Percentiles rank a stretch among this genome's conserved stretches.
phyloP scores from a whole-genome alignment of 2,888 invertebrate genomes.

The Mimas tiliae region DNA sequence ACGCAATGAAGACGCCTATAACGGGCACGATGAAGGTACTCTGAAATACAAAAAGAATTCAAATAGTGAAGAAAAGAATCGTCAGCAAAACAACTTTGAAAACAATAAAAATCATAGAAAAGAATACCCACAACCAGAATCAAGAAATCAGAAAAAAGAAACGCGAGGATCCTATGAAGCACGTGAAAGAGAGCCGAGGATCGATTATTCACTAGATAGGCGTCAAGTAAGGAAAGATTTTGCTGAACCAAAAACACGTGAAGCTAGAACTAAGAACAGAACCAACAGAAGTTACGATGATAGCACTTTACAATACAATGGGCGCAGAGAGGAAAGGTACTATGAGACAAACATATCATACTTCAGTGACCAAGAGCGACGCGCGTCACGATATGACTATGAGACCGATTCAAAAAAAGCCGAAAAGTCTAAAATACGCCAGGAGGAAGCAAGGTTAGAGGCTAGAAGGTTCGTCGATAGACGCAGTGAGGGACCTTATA shows the following conservation, averaged over 20 bases:
- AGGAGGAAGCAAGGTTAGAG: conserved; percentile 78
- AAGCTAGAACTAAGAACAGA: conserved; percentile 61
- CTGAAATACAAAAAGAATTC: conserved; percentile 77
- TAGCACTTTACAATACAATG: conserved; percentile 73
- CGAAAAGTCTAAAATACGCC: conserved; percentile 78
- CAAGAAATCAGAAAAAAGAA: conserved; percentile 70
- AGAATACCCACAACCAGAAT: conserved; percentile 74
- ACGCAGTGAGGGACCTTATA: conserved; percentile 74
- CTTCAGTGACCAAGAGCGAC: conserved; percentile 75
- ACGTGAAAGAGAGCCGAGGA: conserved; percentile 66
- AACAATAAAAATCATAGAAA: conserved; percentile 65
- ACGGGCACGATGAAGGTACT: conserved; percentile 76
- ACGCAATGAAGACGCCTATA: conserved; percentile 67
- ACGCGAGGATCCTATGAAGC: conserved; percentile 57
- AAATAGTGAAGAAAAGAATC: conserved; percentile 72
- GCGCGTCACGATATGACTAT: conserved; percentile 74
- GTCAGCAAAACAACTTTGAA: conserved; percentile 63
- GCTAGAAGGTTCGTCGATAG: conserved; percentile 71
- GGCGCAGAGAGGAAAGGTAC: conserved; percentile 73
- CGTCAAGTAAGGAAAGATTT: conserved; percentile 71
- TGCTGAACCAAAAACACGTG: conserved; percentile 64
- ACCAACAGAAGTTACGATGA: conserved; percentile 77
- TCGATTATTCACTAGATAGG: conserved; percentile 77
- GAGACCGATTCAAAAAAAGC: conserved; percentile 83
- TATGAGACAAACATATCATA: conserved; percentile 79